Percentiles rank a stretch among this genome's conserved stretches.
Conservation (phyloP, 2,888 invertebrate genomes). For the Agrochola circellaris region DNA sequence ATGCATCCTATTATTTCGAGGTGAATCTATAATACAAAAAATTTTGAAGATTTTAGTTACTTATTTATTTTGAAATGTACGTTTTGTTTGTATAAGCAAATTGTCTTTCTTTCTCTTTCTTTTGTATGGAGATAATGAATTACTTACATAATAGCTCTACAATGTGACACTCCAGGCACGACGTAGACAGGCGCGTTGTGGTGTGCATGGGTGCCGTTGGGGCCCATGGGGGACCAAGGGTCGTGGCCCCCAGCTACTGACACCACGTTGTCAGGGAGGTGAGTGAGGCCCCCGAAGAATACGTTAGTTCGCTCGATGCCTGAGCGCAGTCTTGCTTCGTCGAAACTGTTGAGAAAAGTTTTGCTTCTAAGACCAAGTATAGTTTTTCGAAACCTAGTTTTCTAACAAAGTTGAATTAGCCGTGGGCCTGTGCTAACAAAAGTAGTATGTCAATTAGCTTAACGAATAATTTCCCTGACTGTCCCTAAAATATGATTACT, state of each 20-base stretch:
- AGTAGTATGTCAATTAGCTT: not conserved
- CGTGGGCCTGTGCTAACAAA: too few species aligned
- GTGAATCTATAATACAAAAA: not conserved
- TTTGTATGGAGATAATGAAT: too few species aligned
- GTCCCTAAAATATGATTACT: not conserved
- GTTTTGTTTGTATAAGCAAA: not conserved
- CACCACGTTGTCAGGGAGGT: constrained; percentile 80
- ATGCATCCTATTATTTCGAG: not conserved
- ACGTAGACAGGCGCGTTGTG: constrained; percentile 78
- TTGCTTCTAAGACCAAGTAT: not conserved
- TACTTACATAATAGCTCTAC: constrained; percentile 76
- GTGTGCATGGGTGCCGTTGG: constrained; percentile 72
- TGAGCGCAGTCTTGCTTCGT: constrained; percentile 73
- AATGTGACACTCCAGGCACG: constrained; percentile 79
- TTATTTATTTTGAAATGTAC: not conserved
- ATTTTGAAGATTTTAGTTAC: too few species aligned
- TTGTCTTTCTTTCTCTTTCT: not conserved
- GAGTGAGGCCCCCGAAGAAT: constrained; percentile 77
- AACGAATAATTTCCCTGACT: not conserved
- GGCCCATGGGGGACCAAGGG: constrained; percentile 84
- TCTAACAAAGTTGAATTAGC: too few species aligned
- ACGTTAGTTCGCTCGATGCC: constrained; percentile 87
- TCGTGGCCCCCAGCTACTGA: constrained; percentile 80
- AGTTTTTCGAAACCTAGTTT: not conserved
- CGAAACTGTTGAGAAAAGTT: constrained; percentile 71